Evolutionary conservation across 35 echinoderm and acorn worm species (phyloP), one percentile per base, ranked within the genome.

Genomic region (Strongylocentrotus purpuratus): DNA sequence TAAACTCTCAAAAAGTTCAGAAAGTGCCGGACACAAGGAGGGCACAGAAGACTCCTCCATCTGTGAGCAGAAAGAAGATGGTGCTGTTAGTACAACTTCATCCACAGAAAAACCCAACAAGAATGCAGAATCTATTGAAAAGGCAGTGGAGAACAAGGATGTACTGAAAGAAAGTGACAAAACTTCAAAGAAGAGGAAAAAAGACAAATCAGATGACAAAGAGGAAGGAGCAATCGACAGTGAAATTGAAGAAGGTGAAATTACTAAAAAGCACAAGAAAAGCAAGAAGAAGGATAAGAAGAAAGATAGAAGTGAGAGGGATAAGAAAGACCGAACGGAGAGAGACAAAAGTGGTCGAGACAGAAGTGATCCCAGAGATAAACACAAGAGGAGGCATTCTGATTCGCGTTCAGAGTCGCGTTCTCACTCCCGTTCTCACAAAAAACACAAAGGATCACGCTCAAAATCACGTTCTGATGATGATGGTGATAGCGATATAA

Each of bases 331-430:
- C 18, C 55, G 32, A 46, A 61, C 25, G 88, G 46, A 95, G 86
- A 86, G 85, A 58, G 92, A 92, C 65, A 50, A 89, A 22, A 78
- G 71, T 46, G 94, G 86, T 1, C 85, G 85, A 60, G 88, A 48
- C 35, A 90, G 52, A 32, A 88, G 88, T 50, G 48, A 94, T 22
- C 52, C 94, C 22, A 52, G 85, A 47, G 86, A 95, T 13, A 85
- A 31, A 41, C 32, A 46, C 25, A 78, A 60, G 11, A 85, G 71
- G 4, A 32, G 35, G 48, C 88, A 95, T 18, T 60, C 61, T 22
- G 94, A 86, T 17, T 94, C 96, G 25, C 47, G 95, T 12, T 96
- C 96, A 33, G 88, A 94, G 32, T 97, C 96, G 7, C 90, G 46
- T 31, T 95, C 96, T 32, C 33, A 65, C 33, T 95, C 94, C 12